Evolutionary conservation across 2,888 invertebrate genomes (phyloP), one percentile per base, ranked within the genome.

Genomic region (Cephus spinipes): DNA sequence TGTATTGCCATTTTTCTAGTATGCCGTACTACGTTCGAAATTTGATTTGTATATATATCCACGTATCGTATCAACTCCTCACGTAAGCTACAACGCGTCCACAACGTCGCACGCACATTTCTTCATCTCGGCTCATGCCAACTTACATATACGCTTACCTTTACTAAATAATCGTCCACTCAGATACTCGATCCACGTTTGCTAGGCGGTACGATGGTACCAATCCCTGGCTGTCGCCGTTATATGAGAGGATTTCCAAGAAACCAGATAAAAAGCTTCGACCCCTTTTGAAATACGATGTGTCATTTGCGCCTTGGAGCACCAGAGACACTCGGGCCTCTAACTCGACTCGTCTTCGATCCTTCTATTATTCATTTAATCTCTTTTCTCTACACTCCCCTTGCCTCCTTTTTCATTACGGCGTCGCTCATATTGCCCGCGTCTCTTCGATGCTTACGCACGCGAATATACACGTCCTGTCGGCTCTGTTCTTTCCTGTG

Each of bases 181-280:
- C 81, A 78, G 78, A 79, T 82, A 82, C 81, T 81, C 83, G 82
- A 84, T 82, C 81, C 80, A 82, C 80, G 76, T 85, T 83, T 84
- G 76, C 80, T 81, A 82, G 79, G 71, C 71, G 31, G 32, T 31
- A 31, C 32, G 79, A 80, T 79, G 83, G 87, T 85, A 85, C 86
- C 84, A 85, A 85, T 83, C 84, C 78, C 81, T 77, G 83, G 79
- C 81, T 84, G 83, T 82, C 83, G 85, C 82, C 85, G 86, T 85
- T 85, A 88, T 87, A 86, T 81, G 85, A 87, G 87, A 87, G 84
- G 81, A 82, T 78, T 88, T 89, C 87, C 79, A 83, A 83, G 88
- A 89, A 89, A 86, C 85, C 86, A 85, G 86, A 88, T 89, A 87
- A 86, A 84, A 83, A 84, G 83, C 83, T 81, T 82, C 79, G 77